Percentiles rank a stretch among this genome's conserved stretches.
Conservation (phyloP, 2,797 vertebrate species). For the Enteromius afrohamiltoni region DNA sequence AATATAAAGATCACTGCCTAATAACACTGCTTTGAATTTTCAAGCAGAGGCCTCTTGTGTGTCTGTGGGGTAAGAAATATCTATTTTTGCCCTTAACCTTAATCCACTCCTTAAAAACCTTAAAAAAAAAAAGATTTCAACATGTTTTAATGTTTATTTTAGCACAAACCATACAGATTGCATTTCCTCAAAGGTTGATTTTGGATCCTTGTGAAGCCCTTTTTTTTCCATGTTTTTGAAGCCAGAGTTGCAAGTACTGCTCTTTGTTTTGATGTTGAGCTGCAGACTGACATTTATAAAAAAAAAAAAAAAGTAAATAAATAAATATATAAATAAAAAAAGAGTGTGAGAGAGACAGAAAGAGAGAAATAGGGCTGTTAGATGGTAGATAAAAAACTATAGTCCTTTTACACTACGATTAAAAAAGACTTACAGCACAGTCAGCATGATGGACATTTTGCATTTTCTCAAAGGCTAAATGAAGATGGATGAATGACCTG, state of each 20-base stretch:
- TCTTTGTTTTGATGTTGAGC: conserved; percentile 55
- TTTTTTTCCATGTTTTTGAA: conserved; percentile 47
- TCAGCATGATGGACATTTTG: conserved; percentile 23
- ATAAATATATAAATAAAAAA: not conserved
- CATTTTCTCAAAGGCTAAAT: conserved; percentile 31
- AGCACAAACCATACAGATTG: conserved; percentile 33
- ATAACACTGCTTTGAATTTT: not conserved
- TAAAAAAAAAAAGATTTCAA: not conserved
- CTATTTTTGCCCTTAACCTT: not conserved
- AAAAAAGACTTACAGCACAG: conserved; percentile 37
- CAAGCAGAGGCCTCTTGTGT: not conserved
- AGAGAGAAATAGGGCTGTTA: not conserved
- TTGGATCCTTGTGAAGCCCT: conserved; percentile 48
- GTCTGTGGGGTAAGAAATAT: not conserved
- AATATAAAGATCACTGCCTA: not conserved
- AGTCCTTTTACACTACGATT: conserved; percentile 29
- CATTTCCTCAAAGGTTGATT: conserved; percentile 47
- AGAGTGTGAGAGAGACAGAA: not conserved
- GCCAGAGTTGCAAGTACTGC: conserved; percentile 35
- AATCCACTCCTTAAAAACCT: not conserved
- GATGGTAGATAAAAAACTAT: conserved; percentile 31
- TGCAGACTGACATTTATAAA: conserved; percentile 54
- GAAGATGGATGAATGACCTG: conserved; percentile 42
- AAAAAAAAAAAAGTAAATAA: conserved; percentile 6
- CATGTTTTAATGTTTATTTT: conserved; percentile 44